Conservation (phyloP, 2,888 invertebrate species). For the Arctia plantaginis region DNA sequence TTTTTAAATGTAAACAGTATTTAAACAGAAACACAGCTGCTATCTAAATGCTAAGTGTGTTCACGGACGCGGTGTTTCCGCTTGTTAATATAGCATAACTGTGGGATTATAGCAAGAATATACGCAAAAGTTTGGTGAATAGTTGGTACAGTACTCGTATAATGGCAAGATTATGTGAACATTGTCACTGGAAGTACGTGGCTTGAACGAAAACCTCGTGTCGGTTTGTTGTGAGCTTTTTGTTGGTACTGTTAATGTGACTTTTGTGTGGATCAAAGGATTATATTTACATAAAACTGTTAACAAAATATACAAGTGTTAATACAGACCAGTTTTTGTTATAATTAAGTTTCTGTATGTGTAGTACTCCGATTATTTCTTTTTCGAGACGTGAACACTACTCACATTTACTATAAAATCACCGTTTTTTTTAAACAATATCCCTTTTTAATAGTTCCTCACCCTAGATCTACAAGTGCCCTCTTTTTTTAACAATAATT, state of each 20-base stretch:
- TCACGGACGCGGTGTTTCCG: neutral
- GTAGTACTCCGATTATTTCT: too few relatives aligned
- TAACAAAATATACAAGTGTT: neutral
- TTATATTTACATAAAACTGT: neutral
- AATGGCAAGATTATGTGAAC: conserved; percentile 15
- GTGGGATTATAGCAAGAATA: conserved; percentile 23
- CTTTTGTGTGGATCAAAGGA: neutral
- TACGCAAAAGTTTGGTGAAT: conserved; percentile 33
- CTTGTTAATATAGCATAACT: conserved; percentile 18
- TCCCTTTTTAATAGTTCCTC: too few relatives aligned
- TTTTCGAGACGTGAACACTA: too few relatives aligned
- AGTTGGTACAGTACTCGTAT: conserved; percentile 29
- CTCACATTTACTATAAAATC: too few relatives aligned
- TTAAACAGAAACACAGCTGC: neutral
- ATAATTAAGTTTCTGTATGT: too few relatives aligned
- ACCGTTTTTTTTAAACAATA: too few relatives aligned
- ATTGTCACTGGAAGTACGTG: conserved; percentile 3
- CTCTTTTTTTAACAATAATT: too few relatives aligned
- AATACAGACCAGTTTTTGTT: too few relatives aligned
- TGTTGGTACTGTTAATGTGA: neutral
- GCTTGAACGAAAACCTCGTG: conserved; percentile 2
- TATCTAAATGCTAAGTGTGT: neutral
- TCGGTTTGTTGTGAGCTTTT: neutral
- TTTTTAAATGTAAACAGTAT: neutral
- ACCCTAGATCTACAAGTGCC: too few relatives aligned